These are phyloP conservation scores for Sciurus carolinensis DNA, from an alignment of 2,797 vertebrate species.

Conservation along the genomic window DNA sequence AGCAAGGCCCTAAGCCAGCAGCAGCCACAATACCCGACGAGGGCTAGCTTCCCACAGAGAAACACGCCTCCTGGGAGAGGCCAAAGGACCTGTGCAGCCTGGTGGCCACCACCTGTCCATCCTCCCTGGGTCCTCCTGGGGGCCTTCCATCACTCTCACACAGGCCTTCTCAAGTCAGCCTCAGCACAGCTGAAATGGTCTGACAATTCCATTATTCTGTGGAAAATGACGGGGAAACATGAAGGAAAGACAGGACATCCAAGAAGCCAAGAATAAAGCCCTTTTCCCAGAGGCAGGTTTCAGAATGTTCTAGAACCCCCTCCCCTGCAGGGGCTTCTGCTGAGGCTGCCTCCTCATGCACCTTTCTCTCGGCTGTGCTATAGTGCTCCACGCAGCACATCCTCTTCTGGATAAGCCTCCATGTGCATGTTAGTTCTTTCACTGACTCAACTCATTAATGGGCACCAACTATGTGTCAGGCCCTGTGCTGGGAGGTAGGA, in stretches of 20 bases:
- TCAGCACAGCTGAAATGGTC: neutral
- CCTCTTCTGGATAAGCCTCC: neutral
- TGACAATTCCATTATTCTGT: neutral
- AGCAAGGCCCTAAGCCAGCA: neutral
- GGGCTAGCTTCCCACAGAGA: neutral
- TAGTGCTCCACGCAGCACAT: neutral
- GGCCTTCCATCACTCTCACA: neutral
- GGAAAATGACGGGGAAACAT: neutral
- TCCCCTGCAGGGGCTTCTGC: neutral
- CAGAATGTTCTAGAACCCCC: slow-evolving; percentile 20
- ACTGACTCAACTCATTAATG: neutral
- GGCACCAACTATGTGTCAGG: neutral
- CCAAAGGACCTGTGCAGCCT: neutral
- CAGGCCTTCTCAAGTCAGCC: neutral
- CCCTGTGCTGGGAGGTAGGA: neutral
- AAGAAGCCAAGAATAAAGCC: neutral
- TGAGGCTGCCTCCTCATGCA: neutral
- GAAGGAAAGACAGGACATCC: neutral
- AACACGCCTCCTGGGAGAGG: neutral
- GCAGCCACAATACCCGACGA: neutral
- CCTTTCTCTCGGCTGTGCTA: neutral
- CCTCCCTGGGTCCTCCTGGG: neutral
- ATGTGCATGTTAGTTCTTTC: neutral
- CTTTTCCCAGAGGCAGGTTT: neutral
- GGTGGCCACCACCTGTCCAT: accelerated